Base-by-base conservation (phyloP, 1,140 invertebrate genomes). In the Octopus sinensis region DNA sequence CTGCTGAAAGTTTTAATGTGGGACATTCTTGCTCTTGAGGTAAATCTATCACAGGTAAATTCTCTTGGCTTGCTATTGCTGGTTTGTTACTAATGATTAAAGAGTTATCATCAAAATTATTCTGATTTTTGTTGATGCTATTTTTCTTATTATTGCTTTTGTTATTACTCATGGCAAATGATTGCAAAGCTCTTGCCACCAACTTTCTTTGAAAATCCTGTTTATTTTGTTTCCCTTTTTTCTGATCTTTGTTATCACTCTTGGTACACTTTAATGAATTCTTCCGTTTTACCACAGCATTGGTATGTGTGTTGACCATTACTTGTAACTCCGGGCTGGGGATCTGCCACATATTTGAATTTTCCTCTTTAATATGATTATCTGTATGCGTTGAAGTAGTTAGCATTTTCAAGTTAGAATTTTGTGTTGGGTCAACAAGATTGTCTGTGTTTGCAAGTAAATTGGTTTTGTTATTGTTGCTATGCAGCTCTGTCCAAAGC, bases 31-130 rank as follows among this genome's bases (percentile, higher is more conserved):
- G 30, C 30, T 43, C 3, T 43, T 43, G 30, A 43, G 7, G 9
- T 23, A 23, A 73, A 73, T 73, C 68, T n/a, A 73, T 13, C 68
- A 73, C 68, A 10, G 30, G 68, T 23, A 73, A 13, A 73, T 73
- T 23, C 13, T 73, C 30, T 73, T 73, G 68, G 17, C 30, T 73
- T 13, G 17, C 6, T 12, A 73, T 73, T 12, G 68, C 68, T 73
- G 68, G 68, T 13, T n/a, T 73, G 68, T 73, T 73, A 73, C 68
- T 73, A 5, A 73, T 73, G 6, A 73, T 73, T 13, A 73, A 73
- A 10, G 68, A 73, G 30, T 73, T 73, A 13, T 73, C 68, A n/a
- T 13, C 17, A 9, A 7, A 73, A 73, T 73, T 73, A 13, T 12
- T 73, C 6, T 73, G 7, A 73, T 17, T 73, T 13, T 73, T 73